Percentiles rank a stretch among this genome's conserved stretches.
Evolutionary conservation across 64 coral and sea anemone genomes (phyloP).

Genomic region (Astreopora myriophthalma): DNA sequence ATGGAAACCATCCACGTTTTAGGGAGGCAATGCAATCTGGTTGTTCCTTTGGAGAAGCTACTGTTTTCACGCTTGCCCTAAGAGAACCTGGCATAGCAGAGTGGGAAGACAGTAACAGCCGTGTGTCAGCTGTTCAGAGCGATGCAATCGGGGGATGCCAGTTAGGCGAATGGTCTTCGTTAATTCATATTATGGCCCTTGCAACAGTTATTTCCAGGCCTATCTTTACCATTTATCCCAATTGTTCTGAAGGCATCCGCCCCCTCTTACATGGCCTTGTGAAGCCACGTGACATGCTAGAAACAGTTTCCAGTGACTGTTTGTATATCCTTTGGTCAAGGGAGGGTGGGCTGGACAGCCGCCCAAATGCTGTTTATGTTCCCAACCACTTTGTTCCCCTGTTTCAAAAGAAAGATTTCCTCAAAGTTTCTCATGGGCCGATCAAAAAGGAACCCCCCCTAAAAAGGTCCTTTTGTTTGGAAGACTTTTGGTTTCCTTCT

Average conservation of each 20-base stretch:
- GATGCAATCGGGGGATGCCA: not conserved
- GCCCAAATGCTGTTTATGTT: constrained; percentile 33
- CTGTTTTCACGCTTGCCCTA: constrained; percentile 19
- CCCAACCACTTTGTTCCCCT: constrained; percentile 19
- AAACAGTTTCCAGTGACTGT: not conserved
- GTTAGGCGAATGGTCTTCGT: not conserved
- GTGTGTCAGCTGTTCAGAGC: not conserved
- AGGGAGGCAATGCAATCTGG: not conserved
- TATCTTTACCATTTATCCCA: not conserved
- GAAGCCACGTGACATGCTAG: not conserved
- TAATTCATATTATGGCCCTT: not conserved
- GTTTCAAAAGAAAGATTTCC: not conserved
- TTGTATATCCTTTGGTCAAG: constrained; percentile 37
- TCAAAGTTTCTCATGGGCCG: no score
- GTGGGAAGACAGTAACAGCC: not conserved
- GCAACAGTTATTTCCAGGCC: not conserved
- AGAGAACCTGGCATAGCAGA: not conserved
- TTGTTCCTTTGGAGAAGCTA: not conserved
- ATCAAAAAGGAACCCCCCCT: no score
- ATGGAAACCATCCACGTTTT: constrained; percentile 3
- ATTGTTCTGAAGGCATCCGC: not conserved
- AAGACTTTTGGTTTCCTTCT: no score
- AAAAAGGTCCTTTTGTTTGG: no score
- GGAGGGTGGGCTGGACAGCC: constrained; percentile 23
- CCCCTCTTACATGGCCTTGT: not conserved